These are phyloP conservation scores for Lepidochitona cinerea DNA, from an alignment of 2,888 invertebrate genomes.

Conservation along the genomic window DNA sequence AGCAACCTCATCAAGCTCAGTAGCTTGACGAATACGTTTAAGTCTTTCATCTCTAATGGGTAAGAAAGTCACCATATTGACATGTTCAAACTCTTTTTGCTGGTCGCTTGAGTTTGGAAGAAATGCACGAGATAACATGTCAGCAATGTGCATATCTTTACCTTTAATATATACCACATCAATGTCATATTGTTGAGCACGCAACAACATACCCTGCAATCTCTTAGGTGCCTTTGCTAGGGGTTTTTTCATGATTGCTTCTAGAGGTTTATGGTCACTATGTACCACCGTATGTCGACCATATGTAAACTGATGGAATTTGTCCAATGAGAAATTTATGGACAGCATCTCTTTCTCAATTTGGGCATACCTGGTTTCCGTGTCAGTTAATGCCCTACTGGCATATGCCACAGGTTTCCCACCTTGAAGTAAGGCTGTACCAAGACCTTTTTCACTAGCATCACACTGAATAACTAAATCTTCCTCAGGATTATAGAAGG, in stretches of 20 bases:
- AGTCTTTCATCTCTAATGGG: not conserved
- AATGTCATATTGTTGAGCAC: slow-evolving; percentile 6
- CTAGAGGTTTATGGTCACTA: slow-evolving; percentile 17
- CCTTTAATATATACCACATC: slow-evolving; percentile 9
- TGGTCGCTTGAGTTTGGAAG: not conserved
- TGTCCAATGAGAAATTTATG: slow-evolving; percentile 13
- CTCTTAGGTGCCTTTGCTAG: not conserved
- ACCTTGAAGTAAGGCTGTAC: slow-evolving; percentile 10
- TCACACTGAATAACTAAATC: slow-evolving; percentile 7
- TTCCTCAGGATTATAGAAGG: not conserved
- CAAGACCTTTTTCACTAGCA: slow-evolving; percentile 10
- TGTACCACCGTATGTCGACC: slow-evolving; percentile 9
- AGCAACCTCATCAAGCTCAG: slow-evolving; percentile 10
- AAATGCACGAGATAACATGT: slow-evolving; percentile 35
- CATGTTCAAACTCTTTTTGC: not conserved
- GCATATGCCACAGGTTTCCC: slow-evolving; percentile 19
- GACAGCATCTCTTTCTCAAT: slow-evolving; percentile 27
- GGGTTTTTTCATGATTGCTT: slow-evolving; percentile 10
- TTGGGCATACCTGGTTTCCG: slow-evolving; percentile 17
- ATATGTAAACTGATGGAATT: slow-evolving; percentile 13
- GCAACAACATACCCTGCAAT: slow-evolving; percentile 13
- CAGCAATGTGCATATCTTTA: slow-evolving; percentile 27
- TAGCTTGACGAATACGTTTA: not conserved
- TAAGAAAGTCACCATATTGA: not conserved
- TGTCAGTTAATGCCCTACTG: slow-evolving; percentile 10